phyloP scores from a whole-genome alignment of 2,888 invertebrate species.

The Gymnosoma rotundatum region DNA sequence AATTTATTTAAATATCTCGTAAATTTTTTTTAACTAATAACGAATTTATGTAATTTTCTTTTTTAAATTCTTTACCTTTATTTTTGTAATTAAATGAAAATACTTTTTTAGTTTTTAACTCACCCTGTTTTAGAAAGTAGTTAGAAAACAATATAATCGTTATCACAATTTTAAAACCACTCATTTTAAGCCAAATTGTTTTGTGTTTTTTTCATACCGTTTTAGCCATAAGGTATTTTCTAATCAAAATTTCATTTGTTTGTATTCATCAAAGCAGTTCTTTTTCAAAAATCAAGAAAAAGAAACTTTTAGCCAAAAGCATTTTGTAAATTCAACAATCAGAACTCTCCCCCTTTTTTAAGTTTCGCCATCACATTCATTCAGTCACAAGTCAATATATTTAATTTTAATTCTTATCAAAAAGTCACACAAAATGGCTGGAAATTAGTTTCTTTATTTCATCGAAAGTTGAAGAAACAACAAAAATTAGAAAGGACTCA shows the following conservation, averaged over 20 bases:
- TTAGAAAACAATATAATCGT: conserved; percentile 34
- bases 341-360: neutral
- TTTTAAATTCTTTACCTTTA: neutral
- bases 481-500: conserved; percentile 46
- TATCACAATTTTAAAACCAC: conserved; percentile 20
- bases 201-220: neutral
- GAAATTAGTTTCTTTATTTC: conserved; percentile 53
- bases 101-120: neutral
- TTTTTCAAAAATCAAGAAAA: conserved; percentile 4
- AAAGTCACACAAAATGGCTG: conserved; percentile 57
- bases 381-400: conserved; percentile 55
- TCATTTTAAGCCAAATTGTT: conserved; percentile 38
- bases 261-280: conserved; percentile 53
- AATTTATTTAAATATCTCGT: no score
- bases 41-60: no score
- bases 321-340: conserved; percentile 48
- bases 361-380: neutral
- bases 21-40: no score
- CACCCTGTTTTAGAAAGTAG: neutral
- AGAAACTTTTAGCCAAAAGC: conserved; percentile 52
- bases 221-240: conserved; percentile 42
- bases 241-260: conserved; percentile 63
- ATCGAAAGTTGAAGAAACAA: conserved; percentile 12
- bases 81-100: neutral
- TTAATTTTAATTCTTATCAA: conserved; percentile 69